phyloP scores from a whole-genome alignment of 2,888 invertebrate genomes.

The Liposcelis brunnea region DNA sequence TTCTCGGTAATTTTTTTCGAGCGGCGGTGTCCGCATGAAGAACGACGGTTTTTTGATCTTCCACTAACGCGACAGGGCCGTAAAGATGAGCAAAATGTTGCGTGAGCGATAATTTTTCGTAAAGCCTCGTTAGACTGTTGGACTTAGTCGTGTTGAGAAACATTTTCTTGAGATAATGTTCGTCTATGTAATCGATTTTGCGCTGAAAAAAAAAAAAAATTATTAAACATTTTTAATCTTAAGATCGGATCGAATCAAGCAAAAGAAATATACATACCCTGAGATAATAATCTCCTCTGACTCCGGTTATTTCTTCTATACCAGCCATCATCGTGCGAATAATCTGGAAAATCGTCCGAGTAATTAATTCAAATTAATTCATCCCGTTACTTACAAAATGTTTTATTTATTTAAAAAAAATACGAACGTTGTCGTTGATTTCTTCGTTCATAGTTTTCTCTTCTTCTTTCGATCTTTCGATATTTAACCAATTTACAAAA shows the following conservation, averaged over 20 bases:
- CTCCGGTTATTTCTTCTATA: conserved; percentile 36
- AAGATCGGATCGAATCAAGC: too few relatives aligned
- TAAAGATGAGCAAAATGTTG: conserved; percentile 18
- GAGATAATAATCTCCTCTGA: conserved; percentile 31
- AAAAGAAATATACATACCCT: conserved; percentile 18
- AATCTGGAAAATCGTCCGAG: too few relatives aligned
- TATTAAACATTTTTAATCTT: too few relatives aligned
- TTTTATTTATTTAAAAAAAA: too few relatives aligned
- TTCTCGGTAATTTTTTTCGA: not conserved
- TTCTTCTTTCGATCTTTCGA: conserved; percentile 26
- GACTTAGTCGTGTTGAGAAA: conserved; percentile 23
- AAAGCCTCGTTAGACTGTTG: conserved; percentile 15
- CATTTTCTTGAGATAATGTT: conserved; percentile 29
- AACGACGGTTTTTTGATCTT: conserved; percentile 13
- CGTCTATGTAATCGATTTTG: conserved; percentile 33
- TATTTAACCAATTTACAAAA: conserved; percentile 35
- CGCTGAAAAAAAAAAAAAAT: conserved; percentile 13
- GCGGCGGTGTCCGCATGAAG: conserved; percentile 1
- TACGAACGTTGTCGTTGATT: conserved; percentile 32
- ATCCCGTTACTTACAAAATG: too few relatives aligned
- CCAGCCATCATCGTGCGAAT: conserved; percentile 40
- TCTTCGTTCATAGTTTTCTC: conserved; percentile 33
- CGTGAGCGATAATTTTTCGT: conserved; percentile 15
- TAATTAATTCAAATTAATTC: too few relatives aligned
- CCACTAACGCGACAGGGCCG: conserved; percentile 17